Evolutionary conservation across 30 jellyfish, hydroid and myxozoan genomes (phyloP).

Genomic region (Cassiopea andromeda): DNA sequence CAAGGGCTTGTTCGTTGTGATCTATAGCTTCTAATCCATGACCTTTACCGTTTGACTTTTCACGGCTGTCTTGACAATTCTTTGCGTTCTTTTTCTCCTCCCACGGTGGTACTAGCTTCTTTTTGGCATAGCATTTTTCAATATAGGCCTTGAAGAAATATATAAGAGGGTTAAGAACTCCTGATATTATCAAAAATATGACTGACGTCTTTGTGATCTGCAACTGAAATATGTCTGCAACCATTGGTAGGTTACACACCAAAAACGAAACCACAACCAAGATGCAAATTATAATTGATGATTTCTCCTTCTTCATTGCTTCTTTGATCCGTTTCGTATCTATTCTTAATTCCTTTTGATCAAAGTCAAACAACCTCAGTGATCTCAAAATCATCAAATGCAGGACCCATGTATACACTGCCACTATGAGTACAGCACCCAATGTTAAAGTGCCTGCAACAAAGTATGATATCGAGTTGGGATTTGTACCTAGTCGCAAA

Average conservation of each 20-base stretch:
- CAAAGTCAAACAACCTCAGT: conserved; percentile 9
- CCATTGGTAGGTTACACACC: conserved; percentile 19
- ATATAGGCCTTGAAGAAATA: conserved; percentile 46
- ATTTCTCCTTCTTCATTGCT: conserved; percentile 47
- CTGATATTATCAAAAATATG: background rate
- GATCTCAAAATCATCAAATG: conserved; percentile 17
- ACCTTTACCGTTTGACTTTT: conserved; percentile 2
- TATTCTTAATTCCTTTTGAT: background rate
- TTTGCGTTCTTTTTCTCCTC: background rate
- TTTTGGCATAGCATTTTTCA: conserved; percentile 27
- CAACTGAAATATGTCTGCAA: background rate
- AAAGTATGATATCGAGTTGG: background rate
- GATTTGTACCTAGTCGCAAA: no score
- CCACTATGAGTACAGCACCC: background rate
- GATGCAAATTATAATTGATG: conserved; percentile 27
- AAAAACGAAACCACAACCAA: conserved; percentile 41
- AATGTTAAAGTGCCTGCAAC: background rate
- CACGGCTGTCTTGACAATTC: no score
- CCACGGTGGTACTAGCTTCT: background rate
- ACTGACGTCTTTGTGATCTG: background rate
- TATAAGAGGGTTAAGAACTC: conserved; percentile 29
- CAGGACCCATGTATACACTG: conserved; percentile 12
- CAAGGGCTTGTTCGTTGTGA: no score
- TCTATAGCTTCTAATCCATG: background rate
- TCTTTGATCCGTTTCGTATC: conserved; percentile 9